A percentile compares a stretch with the other conserved stretches of the same genome.
phyloP scores from a whole-genome alignment of 2,113 vertebrate species.

The Scortum barcoo region DNA sequence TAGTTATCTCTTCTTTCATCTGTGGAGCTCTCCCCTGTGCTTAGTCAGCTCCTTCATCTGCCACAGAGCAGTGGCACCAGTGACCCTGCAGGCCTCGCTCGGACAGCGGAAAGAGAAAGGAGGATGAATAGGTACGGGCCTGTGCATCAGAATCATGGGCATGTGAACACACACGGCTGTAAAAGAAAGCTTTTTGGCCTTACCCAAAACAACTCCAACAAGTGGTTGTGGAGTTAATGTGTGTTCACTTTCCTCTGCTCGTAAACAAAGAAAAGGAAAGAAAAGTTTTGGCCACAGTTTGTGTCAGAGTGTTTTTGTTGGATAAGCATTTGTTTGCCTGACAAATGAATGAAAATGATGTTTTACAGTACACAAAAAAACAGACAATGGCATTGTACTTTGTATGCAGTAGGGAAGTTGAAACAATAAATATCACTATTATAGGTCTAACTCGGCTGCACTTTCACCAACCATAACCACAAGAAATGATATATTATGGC shows the following conservation, averaged over 20 bases:
- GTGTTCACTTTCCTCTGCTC: conserved; percentile 10
- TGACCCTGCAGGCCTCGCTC: conserved; percentile 38
- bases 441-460: not conserved
- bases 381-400: not conserved
- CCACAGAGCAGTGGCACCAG: conserved; percentile 48
- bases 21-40: conserved; percentile 49
- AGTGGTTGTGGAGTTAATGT: not conserved
- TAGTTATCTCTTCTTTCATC: conserved; percentile 60
- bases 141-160: not conserved
- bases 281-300: not conserved
- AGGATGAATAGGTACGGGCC: not conserved
- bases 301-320: conserved; percentile 15
- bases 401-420: not conserved
- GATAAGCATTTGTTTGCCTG: conserved; percentile 6
- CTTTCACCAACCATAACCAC: not conserved
- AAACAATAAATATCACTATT: not conserved
- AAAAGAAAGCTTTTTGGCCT: not conserved
- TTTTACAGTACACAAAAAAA: not conserved
- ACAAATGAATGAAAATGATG: conserved; percentile 21
- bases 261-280: not conserved
- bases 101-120: conserved; percentile 28
- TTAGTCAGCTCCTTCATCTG: conserved; percentile 62
- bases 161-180: not conserved
- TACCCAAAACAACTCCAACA: not conserved
- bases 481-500: not conserved